Conservation (phyloP, 2,113 vertebrate genomes). For the Leucopsar rothschildi region DNA sequence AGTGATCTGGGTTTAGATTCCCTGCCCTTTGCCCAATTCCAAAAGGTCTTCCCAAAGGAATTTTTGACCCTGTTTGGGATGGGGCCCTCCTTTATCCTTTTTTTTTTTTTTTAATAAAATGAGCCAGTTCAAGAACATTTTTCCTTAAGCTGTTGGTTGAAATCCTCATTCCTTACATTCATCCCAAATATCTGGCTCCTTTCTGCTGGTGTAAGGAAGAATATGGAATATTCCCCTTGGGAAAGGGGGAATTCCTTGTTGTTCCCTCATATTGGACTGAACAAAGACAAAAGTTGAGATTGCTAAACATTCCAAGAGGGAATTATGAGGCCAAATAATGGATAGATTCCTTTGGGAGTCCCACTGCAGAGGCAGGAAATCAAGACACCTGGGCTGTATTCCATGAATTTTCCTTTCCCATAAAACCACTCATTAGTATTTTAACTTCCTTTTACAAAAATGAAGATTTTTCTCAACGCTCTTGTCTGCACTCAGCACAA, state of each 20-base stretch:
- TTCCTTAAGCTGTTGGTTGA: neutral
- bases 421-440: neutral
- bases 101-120: neutral
- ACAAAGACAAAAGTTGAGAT: neutral
- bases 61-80: neutral
- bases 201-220: neutral
- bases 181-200: neutral
- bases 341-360: neutral
- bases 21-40: neutral
- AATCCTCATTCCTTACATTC: neutral
- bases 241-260: neutral
- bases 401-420: neutral
- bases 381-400: neutral
- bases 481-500: neutral
- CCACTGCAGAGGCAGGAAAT: neutral
- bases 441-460: neutral
- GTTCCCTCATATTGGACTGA: accelerated
- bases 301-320: neutral
- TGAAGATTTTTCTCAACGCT: neutral
- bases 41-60: neutral
- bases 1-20: neutral
- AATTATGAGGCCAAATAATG: neutral
- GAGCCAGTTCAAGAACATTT: neutral
- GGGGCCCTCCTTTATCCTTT: neutral
- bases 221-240: neutral